These are phyloP conservation scores for Psylliodes chrysocephalus DNA, from an alignment of 2,888 invertebrate species.

Conservation along the genomic window DNA sequence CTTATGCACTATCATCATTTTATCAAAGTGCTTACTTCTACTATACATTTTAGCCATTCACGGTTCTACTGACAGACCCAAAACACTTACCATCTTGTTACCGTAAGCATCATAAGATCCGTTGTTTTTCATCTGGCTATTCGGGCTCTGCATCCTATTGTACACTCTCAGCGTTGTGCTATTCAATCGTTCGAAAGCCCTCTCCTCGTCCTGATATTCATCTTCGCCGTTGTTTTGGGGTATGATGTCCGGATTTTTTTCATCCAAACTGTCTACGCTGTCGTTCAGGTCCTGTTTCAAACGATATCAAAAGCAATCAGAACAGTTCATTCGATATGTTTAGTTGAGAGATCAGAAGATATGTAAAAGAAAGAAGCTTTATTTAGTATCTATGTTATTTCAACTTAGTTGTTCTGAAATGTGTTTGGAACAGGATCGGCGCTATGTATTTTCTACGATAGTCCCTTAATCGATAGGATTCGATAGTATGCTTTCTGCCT, in stretches of 20 bases:
- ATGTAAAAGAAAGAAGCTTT: too few relatives aligned
- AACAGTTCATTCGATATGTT: slow-evolving; percentile 2
- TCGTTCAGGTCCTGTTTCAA: slow-evolving; percentile 61
- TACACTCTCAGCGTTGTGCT: slow-evolving; percentile 63
- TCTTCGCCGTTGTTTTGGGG: slow-evolving; percentile 68
- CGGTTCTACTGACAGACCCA: neutral
- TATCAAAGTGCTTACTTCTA: neutral
- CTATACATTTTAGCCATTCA: neutral
- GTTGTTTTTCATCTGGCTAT: slow-evolving; percentile 59
- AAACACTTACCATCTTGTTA: slow-evolving; percentile 58
- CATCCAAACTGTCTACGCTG: slow-evolving; percentile 67
- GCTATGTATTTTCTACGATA: too few relatives aligned
- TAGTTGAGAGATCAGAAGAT: too few relatives aligned
- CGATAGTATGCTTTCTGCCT: too few relatives aligned
- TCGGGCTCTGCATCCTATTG: slow-evolving; percentile 61
- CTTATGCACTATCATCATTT: neutral
- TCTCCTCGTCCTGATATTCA: slow-evolving; percentile 68
- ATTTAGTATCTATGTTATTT: too few relatives aligned
- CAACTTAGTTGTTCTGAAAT: too few relatives aligned
- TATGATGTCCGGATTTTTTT: slow-evolving; percentile 71
- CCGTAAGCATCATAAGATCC: slow-evolving; percentile 59
- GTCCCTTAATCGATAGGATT: too few relatives aligned
- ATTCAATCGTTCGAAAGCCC: slow-evolving; percentile 67
- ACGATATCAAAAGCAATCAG: neutral
- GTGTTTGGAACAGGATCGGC: too few relatives aligned